Evolutionary conservation across 2,888 invertebrate species (phyloP), one percentile per base, ranked within the genome.

Genomic region (Onchidella celtica): DNA sequence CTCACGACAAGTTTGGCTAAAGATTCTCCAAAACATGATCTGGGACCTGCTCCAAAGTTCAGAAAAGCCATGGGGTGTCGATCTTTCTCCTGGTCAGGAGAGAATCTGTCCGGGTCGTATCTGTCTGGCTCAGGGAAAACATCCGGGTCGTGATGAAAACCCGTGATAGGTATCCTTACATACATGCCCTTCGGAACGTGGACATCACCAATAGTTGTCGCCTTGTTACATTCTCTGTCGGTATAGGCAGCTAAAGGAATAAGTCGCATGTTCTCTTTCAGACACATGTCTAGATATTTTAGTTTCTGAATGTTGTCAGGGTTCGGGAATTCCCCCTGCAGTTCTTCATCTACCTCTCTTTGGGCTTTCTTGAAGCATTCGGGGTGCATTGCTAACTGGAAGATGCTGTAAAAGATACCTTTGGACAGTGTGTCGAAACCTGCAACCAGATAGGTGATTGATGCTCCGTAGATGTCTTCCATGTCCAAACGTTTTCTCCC

Each of bases 311-410:
- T n/a, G n/a, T n/a, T n/a, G n/a, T n/a, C n/a, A n/a, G n/a, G n/a
- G n/a, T n/a, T 34, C 27, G 72, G 72, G 29, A 55, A 40, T 11
- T 66, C 76, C 0, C 63, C 66, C 21, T 65, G 40, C 32, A 76
- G 27, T 27, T 65, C 66, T 21, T 65, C 66, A 34, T 72, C 72
- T 32, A 72, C 72, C 27, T 72, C 72, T 55, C 29, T 40, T 55
- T 72, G 72, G 14, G 72, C 72, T 21, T 55, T 32, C 24, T 27
- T 55, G 47, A 72, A 55, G 32, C 72, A 72, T 55, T 72, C 55
- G n/a, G 72, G 72, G 32, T 72, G 21, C 72, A 72, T 72, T n/a
- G 57, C 72, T 21, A 72, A 32, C n/a, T 36, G 38, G 32, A 55
- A 72, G 24, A 72, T 17, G 38, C 27, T 27, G 27, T 24, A 55